Conservation (phyloP, 2,113 vertebrate species). For the Sinosuthora webbiana region DNA sequence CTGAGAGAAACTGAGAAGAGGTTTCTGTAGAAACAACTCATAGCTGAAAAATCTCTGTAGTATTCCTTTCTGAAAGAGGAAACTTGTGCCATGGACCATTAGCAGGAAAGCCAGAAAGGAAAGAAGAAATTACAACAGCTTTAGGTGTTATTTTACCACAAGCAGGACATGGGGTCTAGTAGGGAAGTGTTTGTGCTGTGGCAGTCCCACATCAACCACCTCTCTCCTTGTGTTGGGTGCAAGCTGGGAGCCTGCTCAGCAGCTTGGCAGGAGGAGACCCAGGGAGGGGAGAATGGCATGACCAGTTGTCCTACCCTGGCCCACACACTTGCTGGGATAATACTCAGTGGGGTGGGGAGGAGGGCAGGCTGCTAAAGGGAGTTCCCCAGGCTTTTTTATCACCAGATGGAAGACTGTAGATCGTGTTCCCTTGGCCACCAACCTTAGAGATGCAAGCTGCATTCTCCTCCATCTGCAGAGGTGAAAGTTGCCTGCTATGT, state of each 20-base stretch:
- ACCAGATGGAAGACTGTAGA: not conserved
- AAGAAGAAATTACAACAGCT: not conserved
- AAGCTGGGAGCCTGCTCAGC: not conserved
- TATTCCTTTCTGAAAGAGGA: not conserved
- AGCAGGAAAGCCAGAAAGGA: not conserved
- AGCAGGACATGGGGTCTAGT: fast-evolving
- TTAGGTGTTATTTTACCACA: not conserved
- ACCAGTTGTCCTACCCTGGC: not conserved
- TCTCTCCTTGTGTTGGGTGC: not conserved
- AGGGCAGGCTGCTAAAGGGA: not conserved
- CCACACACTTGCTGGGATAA: not conserved
- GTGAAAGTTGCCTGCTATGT: not conserved
- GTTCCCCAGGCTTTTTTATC: not conserved
- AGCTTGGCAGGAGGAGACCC: not conserved
- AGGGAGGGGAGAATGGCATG: not conserved
- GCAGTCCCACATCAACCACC: not conserved
- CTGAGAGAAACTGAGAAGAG: not conserved
- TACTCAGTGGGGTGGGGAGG: not conserved
- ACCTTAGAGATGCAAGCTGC: not conserved
- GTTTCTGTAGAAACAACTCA: not conserved
- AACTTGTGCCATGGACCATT: not conserved
- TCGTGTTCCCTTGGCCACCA: fast-evolving
- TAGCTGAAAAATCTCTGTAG: not conserved
- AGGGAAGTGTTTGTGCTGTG: not conserved
- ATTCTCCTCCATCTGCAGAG: not conserved